Evolutionary conservation across 2,113 vertebrate species (phyloP), one percentile per base, ranked within the genome.

Genomic region (Mugil cephalus): DNA sequence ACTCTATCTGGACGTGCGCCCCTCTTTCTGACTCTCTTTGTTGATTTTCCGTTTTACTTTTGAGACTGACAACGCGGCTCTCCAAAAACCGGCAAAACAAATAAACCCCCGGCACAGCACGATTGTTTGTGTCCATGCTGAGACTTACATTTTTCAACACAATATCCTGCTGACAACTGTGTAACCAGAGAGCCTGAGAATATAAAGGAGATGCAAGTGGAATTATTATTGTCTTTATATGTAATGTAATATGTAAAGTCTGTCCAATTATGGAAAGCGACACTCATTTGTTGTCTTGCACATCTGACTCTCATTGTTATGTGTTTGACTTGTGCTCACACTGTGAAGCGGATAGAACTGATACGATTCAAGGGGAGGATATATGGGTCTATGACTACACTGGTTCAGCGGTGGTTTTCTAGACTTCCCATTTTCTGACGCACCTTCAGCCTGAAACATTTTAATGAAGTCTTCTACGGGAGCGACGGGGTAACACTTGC

Each of bases 381-480:
- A n/a, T n/a, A n/a, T n/a, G n/a, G n/a, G n/a, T n/a, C n/a, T n/a
- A n/a, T n/a, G n/a, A 5, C n/a, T 36, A 8, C 10, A 36, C 21
- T 39, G 2, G 36, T 54, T 43, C 35, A 55, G n/a, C 10, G 8
- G 8, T 55, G 11, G 17, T 54, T 53, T 51, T 39, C 34, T 11
- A 4, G 3, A 7, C 40, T 61, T 53, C 67, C 19, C 35, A 11
- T 42, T 74, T 74, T 64, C 34, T 18, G 10, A 34, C 12, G 62
- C 51, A 47, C 36, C 18, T 13, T 63, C 14, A 54, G 35, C 6
- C 47, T 30, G 43, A 55, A 30, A 76, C 21, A 18, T 36, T 45
- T 64, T 52, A 59, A 83, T 40, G 46, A 71, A n/a, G 48, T 64
- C 55, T 54, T 59, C 39, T 43, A 10, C 38, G 4, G 5, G 46